phyloP scores from a whole-genome alignment of 1,140 invertebrate genomes.

The Pseudomyrmex cubaensis region DNA sequence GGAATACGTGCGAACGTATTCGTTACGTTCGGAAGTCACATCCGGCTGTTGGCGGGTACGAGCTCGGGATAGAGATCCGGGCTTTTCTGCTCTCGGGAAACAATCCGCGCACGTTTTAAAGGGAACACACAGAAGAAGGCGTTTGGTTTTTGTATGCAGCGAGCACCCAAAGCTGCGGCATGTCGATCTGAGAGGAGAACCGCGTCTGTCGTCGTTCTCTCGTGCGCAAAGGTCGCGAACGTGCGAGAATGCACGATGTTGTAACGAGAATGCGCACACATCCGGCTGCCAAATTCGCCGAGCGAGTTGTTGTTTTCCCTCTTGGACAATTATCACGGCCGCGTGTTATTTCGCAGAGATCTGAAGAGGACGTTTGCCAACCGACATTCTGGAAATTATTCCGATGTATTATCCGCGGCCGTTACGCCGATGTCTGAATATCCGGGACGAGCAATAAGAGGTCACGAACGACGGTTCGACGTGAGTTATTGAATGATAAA shows the following conservation, averaged over 20 bases:
- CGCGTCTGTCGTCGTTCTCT: not conserved
- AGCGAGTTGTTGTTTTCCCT: not conserved
- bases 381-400: slow-evolving; percentile 7
- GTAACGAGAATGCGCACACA: slow-evolving; percentile 29
- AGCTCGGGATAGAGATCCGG: slow-evolving; percentile 6
- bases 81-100: not conserved
- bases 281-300: slow-evolving; percentile 48
- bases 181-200: slow-evolving; percentile 1
- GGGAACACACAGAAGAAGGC: not conserved
- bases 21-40: slow-evolving; percentile 48
- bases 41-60: slow-evolving; percentile 31
- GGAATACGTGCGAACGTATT: slow-evolving; percentile 20
- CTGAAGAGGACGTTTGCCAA: not conserved
- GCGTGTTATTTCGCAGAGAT: not conserved
- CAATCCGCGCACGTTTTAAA: slow-evolving; percentile 15
- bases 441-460: not conserved
- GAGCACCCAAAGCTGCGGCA: not conserved
- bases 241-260: slow-evolving; percentile 41
- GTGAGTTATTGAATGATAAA: not conserved
- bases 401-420: not conserved
- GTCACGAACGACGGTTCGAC: not conserved
- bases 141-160: slow-evolving; percentile 36
- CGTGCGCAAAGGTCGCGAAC: slow-evolving; percentile 42
- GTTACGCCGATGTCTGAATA: not conserved
- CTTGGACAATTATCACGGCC: slow-evolving; percentile 10